Conservation (phyloP, 2,113 vertebrate genomes). For the Marcusenius ussheri region DNA sequence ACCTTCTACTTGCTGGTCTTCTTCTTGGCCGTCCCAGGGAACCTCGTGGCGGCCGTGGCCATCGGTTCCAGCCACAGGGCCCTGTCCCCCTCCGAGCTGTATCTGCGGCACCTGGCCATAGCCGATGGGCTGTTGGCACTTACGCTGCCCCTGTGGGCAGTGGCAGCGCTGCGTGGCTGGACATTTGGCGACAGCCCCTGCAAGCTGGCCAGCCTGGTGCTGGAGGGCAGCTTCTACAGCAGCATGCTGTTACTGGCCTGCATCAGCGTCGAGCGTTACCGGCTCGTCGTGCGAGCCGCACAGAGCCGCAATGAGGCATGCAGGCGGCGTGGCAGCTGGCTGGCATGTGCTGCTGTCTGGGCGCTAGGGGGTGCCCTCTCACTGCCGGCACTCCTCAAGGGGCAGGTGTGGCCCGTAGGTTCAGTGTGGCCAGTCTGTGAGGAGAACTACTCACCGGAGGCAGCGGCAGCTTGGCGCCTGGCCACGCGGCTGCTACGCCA, state of each 20-base stretch:
- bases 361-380: slow-evolving; percentile 44
- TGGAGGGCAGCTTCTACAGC: slow-evolving; percentile 64
- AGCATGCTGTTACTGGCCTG: slow-evolving; percentile 65
- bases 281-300: slow-evolving; percentile 57
- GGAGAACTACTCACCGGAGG: slow-evolving; percentile 38
- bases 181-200: slow-evolving; percentile 58
- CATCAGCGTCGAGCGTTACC: slow-evolving; percentile 68
- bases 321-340: slow-evolving; percentile 31
- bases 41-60: slow-evolving; percentile 55
- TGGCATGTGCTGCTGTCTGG: slow-evolving; percentile 53
- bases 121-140: slow-evolving; percentile 58
- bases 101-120: slow-evolving; percentile 58
- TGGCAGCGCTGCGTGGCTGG: slow-evolving; percentile 49
- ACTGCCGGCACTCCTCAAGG: slow-evolving; percentile 49
- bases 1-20: slow-evolving; percentile 53
- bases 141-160: slow-evolving; percentile 60
- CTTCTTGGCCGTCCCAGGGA: slow-evolving; percentile 59
- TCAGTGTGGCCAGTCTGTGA: slow-evolving; percentile 21
- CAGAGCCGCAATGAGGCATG: slow-evolving; percentile 40
- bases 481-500: slow-evolving; percentile 51
- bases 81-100: slow-evolving; percentile 58
- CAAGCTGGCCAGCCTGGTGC: slow-evolving; percentile 52
- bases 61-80: slow-evolving; percentile 39
- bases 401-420: background rate
- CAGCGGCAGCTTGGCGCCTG: slow-evolving; percentile 45